phyloP scores from a whole-genome alignment of 1,140 invertebrate genomes.

The Nephotettix cincticeps region DNA sequence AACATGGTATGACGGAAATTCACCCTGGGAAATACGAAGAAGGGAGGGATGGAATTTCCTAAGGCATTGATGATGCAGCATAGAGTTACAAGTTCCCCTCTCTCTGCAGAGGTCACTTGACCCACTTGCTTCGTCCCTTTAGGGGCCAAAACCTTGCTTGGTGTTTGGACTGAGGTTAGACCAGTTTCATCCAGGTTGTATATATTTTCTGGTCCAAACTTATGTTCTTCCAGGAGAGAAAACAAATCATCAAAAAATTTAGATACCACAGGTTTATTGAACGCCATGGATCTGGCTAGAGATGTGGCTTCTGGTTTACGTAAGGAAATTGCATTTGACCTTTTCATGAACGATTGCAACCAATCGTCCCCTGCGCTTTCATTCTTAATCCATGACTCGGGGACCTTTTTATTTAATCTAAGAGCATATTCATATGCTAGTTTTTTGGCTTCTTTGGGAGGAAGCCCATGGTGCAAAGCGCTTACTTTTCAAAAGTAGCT shows the following conservation, averaged over 20 bases:
- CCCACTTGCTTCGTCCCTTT: constrained; percentile 43
- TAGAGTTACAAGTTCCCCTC: constrained; percentile 41
- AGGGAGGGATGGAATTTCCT: constrained; percentile 43
- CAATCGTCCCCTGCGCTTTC: constrained; percentile 43
- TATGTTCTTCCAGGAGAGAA: constrained; percentile 39
- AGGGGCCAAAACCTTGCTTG: constrained; percentile 41
- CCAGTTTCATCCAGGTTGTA: constrained; percentile 49
- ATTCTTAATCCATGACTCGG: constrained; percentile 18
- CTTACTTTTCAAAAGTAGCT: too few species aligned
- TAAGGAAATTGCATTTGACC: constrained; percentile 44
- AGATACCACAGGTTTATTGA: constrained; percentile 44
- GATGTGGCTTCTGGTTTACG: constrained; percentile 46
- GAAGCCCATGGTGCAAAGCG: constrained; percentile 26
- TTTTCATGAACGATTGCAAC: constrained; percentile 43
- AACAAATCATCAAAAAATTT: constrained; percentile 43
- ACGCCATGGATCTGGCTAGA: constrained; percentile 43
- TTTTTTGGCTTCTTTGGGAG: constrained; percentile 31
- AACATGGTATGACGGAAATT: constrained; percentile 49
- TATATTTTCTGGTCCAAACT: constrained; percentile 40
- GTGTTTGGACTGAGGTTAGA: constrained; percentile 43
- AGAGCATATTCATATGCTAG: constrained; percentile 34
- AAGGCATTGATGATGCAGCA: constrained; percentile 40
- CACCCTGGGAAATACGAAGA: constrained; percentile 48
- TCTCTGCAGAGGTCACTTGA: constrained; percentile 42
- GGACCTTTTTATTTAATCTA: constrained; percentile 31